Percentiles rank a stretch among this genome's conserved stretches.
Evolutionary conservation across 2,888 invertebrate species (phyloP).

Genomic region (Enoplolaimus lenunculus): DNA sequence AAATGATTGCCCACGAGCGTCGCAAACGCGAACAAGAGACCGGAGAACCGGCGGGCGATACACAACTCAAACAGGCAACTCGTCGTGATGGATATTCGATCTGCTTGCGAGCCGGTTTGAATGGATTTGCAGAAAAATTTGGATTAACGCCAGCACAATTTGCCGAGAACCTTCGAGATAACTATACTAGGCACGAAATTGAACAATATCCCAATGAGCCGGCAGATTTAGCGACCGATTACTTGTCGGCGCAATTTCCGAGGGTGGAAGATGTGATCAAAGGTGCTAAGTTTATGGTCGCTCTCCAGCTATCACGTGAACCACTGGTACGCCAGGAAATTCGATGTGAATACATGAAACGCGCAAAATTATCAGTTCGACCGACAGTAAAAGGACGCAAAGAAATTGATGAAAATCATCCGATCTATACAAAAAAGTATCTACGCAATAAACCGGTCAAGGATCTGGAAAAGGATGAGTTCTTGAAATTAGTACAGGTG

Average conservation of each 20-base stretch:
- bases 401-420: conserved; percentile 86
- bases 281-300: conserved; percentile 83
- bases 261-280: conserved; percentile 67
- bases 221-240: conserved; percentile 63
- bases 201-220: conserved; percentile 79
- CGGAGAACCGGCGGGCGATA: conserved; percentile 6
- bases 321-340: conserved; percentile 71
- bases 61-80: conserved; percentile 52
- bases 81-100: conserved; percentile 73
- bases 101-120: conserved; percentile 45
- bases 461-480: conserved; percentile 75
- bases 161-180: conserved; percentile 85
- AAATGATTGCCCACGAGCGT: conserved; percentile 38
- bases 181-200: conserved; percentile 84
- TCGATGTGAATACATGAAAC: conserved; percentile 54
- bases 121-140: conserved; percentile 75
- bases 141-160: conserved; percentile 84
- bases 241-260: conserved; percentile 41
- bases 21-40: conserved; percentile 15
- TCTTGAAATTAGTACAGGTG: conserved; percentile 54
- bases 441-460: conserved; percentile 58
- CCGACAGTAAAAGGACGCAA: conserved; percentile 83
- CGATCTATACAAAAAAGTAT: conserved; percentile 45
- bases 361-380: conserved; percentile 62
- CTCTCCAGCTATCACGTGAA: conserved; percentile 77